A percentile compares a stretch with the other conserved stretches of the same genome.
Evolutionary conservation across 2,113 vertebrate species (phyloP).

Genomic region (Rhea pennata): DNA sequence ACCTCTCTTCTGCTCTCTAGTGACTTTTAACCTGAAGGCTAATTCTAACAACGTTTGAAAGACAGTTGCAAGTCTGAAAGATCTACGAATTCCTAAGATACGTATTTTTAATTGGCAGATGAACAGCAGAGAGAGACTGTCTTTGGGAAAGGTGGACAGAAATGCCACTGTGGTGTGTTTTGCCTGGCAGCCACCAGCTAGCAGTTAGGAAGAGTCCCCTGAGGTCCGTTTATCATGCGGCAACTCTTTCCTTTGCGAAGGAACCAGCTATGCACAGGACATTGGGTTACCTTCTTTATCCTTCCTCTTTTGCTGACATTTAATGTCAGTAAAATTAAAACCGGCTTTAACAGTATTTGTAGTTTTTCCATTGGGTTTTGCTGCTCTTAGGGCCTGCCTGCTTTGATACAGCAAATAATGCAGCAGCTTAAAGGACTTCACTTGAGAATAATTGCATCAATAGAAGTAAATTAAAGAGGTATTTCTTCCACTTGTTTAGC

Average conservation of each 20-base stretch:
- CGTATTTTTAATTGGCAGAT: background rate
- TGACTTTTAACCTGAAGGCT: background rate
- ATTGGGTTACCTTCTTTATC: background rate
- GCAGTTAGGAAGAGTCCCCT: background rate
- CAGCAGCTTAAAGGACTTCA: background rate
- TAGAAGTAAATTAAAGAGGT: background rate
- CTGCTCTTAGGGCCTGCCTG: background rate
- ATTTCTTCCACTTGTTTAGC: background rate
- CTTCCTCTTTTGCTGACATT: background rate
- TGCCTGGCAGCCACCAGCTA: background rate
- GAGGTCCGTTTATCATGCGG: background rate
- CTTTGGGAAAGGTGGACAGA: background rate
- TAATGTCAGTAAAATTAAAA: constrained; percentile 18
- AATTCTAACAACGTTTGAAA: background rate
- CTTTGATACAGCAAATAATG: background rate
- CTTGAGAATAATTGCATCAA: background rate
- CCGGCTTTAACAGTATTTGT: background rate
- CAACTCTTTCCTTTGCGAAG: background rate
- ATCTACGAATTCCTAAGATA: background rate
- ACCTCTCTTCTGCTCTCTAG: background rate
- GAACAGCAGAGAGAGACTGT: background rate
- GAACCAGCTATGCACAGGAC: background rate
- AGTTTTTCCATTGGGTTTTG: background rate
- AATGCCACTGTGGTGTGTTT: background rate
- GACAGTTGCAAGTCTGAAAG: background rate